These are phyloP conservation scores for Caranx ignobilis DNA, from an alignment of 2,113 vertebrate genomes.

Conservation along the genomic window DNA sequence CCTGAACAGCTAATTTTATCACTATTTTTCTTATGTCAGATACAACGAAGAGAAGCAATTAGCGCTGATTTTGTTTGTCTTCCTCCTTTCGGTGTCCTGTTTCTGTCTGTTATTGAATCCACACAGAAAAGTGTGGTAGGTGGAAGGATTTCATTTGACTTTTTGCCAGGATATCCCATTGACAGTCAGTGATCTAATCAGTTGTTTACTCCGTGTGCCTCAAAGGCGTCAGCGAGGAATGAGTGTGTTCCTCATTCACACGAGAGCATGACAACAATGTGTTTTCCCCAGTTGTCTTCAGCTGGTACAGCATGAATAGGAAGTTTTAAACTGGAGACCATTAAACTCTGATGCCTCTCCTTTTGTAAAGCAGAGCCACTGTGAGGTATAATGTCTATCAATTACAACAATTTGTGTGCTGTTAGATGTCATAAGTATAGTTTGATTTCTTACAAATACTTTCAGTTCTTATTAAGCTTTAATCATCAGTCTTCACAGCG, in stretches of 20 bases:
- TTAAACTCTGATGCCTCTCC: background rate
- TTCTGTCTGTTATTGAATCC: constrained; percentile 63
- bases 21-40: constrained; percentile 23
- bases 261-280: constrained; percentile 30
- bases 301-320: background rate
- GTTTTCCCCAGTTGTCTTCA: constrained; percentile 23
- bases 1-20: constrained; percentile 6
- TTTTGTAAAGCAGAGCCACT: background rate
- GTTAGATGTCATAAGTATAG: background rate
- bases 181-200: constrained; percentile 77
- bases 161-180: constrained; percentile 74
- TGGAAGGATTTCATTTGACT: constrained; percentile 69
- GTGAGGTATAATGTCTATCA: background rate
- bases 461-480: constrained; percentile 7
- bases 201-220: constrained; percentile 72
- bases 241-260: constrained; percentile 51
- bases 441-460: background rate
- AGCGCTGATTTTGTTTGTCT: constrained; percentile 78
- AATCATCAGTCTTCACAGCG: background rate
- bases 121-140: constrained; percentile 60
- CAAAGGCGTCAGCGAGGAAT: constrained; percentile 61
- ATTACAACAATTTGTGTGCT: background rate
- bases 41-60: constrained; percentile 54
- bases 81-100: constrained; percentile 56
- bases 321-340: background rate